These are phyloP conservation scores for Gavialis gangeticus DNA, from an alignment of 2,113 vertebrate species.

Conservation along the genomic window DNA sequence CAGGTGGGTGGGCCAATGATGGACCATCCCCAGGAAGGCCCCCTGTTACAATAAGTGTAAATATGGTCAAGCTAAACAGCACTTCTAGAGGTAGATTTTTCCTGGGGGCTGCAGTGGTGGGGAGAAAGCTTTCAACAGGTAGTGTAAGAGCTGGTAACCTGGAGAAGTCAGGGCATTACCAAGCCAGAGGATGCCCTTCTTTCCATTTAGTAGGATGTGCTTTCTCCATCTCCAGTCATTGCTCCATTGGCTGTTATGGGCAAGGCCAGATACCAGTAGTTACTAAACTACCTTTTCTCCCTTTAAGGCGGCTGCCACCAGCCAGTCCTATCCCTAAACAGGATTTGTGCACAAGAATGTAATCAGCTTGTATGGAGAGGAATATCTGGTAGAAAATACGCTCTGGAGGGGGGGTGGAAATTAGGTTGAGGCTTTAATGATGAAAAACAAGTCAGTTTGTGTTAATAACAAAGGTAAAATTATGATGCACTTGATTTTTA, in stretches of 20 bases:
- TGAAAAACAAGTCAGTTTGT: constrained; percentile 52
- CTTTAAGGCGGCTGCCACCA: neutral
- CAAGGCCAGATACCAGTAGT: neutral
- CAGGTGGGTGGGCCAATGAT: too few relatives aligned
- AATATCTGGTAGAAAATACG: rapidly evolving
- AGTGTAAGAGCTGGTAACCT: too few relatives aligned
- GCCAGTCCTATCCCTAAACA: neutral
- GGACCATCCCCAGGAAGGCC: too few relatives aligned
- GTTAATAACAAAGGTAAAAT: constrained; percentile 56
- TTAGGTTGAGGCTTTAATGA: constrained; percentile 46
- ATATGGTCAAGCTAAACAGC: neutral
- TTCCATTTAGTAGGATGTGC: neutral
- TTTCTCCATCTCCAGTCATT: neutral
- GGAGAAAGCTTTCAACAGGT: too few relatives aligned
- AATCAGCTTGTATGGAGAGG: rapidly evolving
- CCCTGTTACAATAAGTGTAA: too few relatives aligned
- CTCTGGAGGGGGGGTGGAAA: neutral
- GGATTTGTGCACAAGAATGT: neutral
- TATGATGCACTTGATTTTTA: constrained; percentile 35
- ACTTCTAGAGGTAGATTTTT: neutral
- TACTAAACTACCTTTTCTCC: too few relatives aligned
- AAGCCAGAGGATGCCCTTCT: too few relatives aligned
- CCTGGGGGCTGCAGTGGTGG: too few relatives aligned
- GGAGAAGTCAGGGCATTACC: too few relatives aligned
- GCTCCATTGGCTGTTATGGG: neutral